Conservation (phyloP, 1,140 invertebrate species). For the Myzus persicae region DNA sequence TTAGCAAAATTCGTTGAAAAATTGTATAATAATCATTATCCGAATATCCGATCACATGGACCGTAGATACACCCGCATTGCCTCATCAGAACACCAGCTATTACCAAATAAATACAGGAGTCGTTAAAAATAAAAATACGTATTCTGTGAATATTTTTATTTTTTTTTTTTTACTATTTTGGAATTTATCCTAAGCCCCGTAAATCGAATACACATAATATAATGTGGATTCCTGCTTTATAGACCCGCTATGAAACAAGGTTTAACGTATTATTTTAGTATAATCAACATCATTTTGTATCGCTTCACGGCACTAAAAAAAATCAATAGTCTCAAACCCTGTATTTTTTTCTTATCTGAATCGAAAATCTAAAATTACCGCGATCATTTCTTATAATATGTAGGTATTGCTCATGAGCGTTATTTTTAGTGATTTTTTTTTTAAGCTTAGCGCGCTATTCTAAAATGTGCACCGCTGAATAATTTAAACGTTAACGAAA, state of each 20-base stretch:
- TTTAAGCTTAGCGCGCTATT: background rate
- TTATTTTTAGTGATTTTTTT: constrained; percentile 18
- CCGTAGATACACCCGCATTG: background rate
- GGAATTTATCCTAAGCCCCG: background rate
- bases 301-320: background rate
- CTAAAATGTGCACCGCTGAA: background rate
- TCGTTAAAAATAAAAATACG: background rate
- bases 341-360: background rate
- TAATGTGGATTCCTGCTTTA: background rate
- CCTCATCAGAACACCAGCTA: background rate
- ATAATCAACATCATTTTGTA: background rate
- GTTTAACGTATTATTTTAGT: constrained; percentile 14
- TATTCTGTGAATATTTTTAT: background rate
- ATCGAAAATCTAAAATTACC: background rate
- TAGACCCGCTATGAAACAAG: background rate
- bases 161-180: background rate
- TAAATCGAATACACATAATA: background rate
- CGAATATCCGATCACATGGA: background rate
- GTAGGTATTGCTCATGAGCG: background rate
- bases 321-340: background rate
- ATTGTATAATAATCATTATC: background rate
- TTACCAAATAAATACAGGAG: background rate
- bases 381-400: background rate
- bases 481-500: constrained; percentile 19
- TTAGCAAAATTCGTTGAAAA: background rate